phyloP scores from a whole-genome alignment of 1,140 invertebrate species.

The Chrysoperla carnea region DNA sequence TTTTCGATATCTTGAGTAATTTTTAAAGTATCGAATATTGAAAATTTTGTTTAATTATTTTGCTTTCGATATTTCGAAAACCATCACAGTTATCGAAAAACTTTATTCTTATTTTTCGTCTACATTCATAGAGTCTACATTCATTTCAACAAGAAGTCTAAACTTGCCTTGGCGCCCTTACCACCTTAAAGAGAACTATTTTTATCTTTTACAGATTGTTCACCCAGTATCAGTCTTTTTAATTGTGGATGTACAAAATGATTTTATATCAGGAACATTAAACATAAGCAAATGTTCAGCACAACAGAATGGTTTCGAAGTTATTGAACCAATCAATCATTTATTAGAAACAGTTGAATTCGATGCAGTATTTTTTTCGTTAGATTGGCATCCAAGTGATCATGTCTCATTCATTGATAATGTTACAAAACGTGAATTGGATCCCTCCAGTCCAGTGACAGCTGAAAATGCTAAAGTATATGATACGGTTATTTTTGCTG shows the following conservation, averaged over 20 bases:
- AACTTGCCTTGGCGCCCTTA: too few species aligned
- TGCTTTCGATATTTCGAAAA: too few species aligned
- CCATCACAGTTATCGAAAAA: too few species aligned
- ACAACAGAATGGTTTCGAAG: conserved; percentile 75
- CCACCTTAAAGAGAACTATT: too few species aligned
- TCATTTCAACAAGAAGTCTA: too few species aligned
- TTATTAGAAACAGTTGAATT: conserved; percentile 72
- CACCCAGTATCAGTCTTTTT: conserved; percentile 79
- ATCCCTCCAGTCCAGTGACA: conserved; percentile 45
- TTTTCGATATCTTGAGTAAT: too few species aligned
- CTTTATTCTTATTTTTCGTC: too few species aligned
- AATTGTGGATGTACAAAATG: conserved; percentile 95
- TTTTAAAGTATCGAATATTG: too few species aligned
- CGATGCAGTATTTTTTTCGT: conserved; percentile 85
- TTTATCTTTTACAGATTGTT: conserved; percentile 50
- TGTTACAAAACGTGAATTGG: conserved; percentile 46
- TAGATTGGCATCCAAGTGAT: conserved; percentile 94
- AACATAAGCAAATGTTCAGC: conserved; percentile 86
- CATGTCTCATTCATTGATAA: conserved; percentile 96
- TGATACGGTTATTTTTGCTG: conserved; percentile 82
- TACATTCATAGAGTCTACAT: too few species aligned
- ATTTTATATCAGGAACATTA: conserved; percentile 89
- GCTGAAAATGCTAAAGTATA: conserved; percentile 63
- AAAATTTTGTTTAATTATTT: too few species aligned
- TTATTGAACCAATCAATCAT: conserved; percentile 81